Evolutionary conservation across 2,113 vertebrate genomes (phyloP).

Genomic region (Tympanuchus pallidicinctus): DNA sequence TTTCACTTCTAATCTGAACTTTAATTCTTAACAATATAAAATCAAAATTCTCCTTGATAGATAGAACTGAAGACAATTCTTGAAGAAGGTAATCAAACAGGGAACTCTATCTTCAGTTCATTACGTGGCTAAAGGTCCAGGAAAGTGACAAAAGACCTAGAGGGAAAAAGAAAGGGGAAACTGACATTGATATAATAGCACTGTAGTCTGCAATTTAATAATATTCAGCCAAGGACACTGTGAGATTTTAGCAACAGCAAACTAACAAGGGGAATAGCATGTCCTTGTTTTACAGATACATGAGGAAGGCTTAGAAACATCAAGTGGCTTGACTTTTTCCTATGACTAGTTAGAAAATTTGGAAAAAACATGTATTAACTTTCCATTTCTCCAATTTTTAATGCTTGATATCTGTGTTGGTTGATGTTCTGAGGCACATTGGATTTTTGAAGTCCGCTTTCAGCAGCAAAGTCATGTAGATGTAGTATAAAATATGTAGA

Average conservation of each 20-base stretch:
- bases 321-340: not conserved
- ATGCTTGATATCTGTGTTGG: fast-evolving
- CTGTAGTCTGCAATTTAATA: not conserved
- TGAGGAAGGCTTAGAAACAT: not conserved
- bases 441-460: not conserved
- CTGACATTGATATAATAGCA: not conserved
- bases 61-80: not conserved
- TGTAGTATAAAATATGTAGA: not conserved
- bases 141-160: not conserved
- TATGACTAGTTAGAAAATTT: not conserved
- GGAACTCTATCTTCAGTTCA: not conserved
- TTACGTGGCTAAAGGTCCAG: not conserved
- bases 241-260: not conserved
- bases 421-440: fast-evolving
- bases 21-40: not conserved
- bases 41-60: not conserved
- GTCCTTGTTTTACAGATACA: not conserved
- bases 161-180: not conserved
- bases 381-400: fast-evolving
- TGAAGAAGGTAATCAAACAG: not conserved
- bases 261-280: not conserved
- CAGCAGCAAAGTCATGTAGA: not conserved
- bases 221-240: not conserved
- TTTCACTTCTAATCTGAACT: not conserved
- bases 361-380: not conserved